phyloP scores from a whole-genome alignment of 2,113 vertebrate species.

The Agapornis roseicollis region DNA sequence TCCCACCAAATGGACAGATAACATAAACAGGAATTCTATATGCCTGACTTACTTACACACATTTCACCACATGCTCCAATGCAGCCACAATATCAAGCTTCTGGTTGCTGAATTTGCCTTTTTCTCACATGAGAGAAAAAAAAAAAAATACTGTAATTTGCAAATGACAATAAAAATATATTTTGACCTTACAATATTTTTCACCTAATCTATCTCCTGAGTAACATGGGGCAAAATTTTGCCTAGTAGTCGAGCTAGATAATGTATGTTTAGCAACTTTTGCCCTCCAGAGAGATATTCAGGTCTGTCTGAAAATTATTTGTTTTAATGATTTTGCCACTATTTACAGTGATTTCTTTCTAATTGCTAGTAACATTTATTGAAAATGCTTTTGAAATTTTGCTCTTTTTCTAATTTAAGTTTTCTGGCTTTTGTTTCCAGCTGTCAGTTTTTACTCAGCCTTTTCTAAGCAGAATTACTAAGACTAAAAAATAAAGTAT shows the following conservation, averaged over 20 bases:
- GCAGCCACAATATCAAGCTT: not conserved
- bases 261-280: not conserved
- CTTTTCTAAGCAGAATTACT: not conserved
- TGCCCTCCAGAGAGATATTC: not conserved
- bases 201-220: not conserved
- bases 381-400: not conserved
- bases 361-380: not conserved
- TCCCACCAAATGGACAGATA: not conserved
- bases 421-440: not conserved
- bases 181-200: not conserved
- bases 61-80: not conserved
- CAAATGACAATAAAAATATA: not conserved
- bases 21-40: not conserved
- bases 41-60: not conserved
- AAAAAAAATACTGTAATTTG: not conserved
- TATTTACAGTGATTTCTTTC: not conserved
- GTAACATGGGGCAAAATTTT: not conserved
- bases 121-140: not conserved
- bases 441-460: not conserved
- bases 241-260: not conserved
- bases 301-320: not conserved
- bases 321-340: not conserved
- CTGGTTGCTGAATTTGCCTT: not conserved
- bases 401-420: not conserved
- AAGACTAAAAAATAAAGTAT: not conserved